Base-by-base conservation (phyloP, 2,113 vertebrate species). In the Nipponia nippon region DNA sequence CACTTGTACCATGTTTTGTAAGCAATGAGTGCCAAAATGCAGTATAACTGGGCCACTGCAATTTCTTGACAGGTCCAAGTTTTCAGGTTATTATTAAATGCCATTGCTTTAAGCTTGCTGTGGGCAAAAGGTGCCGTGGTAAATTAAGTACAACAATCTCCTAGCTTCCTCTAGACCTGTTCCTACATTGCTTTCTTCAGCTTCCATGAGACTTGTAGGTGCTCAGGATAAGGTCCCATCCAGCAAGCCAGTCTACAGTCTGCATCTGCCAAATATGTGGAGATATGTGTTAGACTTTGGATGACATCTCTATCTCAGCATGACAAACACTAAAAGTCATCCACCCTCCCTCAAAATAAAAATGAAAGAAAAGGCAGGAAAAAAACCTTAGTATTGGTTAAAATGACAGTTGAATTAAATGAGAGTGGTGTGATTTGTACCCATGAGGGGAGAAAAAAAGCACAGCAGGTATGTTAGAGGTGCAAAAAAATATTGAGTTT, bases 401-500 rank as follows among this genome's bases (percentile, higher is more conserved):
- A 95, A 97, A 93, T 94, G 95, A 93, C 96, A 95, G 82, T 10
- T 82, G 83, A 94, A 94, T 94, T 93, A 97, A 96, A 94, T 96
- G 79, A 97, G 59, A 96, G 32, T 87, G 81, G 56, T 90, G 83
- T 94, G 93, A 96, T 93, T 92, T 93, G 36, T 93, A 97, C 92
- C 82, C 94, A 94, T 63, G 90, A 94, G 94, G 86, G 66, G 53
- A 88, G 78, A n/a, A 91, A 95, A 94, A 93, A 93, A 59, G 30
- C 88, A 67, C 77, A 96, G 91, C 92, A 96, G 83, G 83, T 94
- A 90, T 96, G 93, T 96, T 93, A 95, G 88, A 87, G 70, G 83
- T 92, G 95, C 66, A 92, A 83, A 95, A 95, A 97, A 95, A 85
- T 95, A 96, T 91, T 96, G 96, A 97, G 87, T 97, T 97, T 97